Evolutionary conservation across 2,797 vertebrate genomes (phyloP).

Genomic region (Cetoscarus ocellatus): DNA sequence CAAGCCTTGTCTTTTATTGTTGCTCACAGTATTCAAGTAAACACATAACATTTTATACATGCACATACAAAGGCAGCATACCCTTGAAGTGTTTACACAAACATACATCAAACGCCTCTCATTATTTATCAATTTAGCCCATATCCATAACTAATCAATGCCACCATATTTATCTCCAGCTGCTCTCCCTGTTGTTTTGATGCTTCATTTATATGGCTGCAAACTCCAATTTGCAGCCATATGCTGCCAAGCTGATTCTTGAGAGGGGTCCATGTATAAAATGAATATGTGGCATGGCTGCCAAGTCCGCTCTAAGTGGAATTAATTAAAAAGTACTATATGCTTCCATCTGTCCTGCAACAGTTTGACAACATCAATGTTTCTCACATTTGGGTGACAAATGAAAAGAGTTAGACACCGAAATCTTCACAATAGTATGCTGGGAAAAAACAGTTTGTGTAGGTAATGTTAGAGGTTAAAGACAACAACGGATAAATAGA

Average conservation of each 20-base stretch:
- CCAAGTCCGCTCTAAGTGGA: constrained; percentile 63
- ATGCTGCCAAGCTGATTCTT: constrained; percentile 66
- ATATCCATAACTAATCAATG: constrained; percentile 51
- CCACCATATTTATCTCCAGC: constrained; percentile 60
- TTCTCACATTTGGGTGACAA: constrained; percentile 33
- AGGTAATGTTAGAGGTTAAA: too few relatives aligned
- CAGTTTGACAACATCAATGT: constrained; percentile 14
- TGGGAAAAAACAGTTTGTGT: neutral
- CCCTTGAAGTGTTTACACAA: constrained; percentile 9
- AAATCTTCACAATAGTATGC: constrained; percentile 1
- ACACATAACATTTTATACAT: neutral
- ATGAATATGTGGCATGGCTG: constrained; percentile 45
- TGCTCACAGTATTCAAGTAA: neutral
- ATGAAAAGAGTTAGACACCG: constrained; percentile 26
- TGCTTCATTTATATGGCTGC: constrained; percentile 43
- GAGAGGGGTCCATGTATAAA: constrained; percentile 69
- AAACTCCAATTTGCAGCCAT: constrained; percentile 57
- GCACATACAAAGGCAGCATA: neutral
- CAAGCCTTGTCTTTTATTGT: constrained; percentile 1
- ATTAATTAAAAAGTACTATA: constrained; percentile 70
- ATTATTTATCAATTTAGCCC: constrained; percentile 65
- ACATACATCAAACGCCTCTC: constrained; percentile 35
- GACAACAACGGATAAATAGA: too few relatives aligned
- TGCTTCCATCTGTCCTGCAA: constrained; percentile 62
- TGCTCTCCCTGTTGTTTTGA: constrained; percentile 54